A percentile compares a stretch with the other conserved stretches of the same genome.
Evolutionary conservation across 2,113 vertebrate genomes (phyloP).

Genomic region (Corythornis vintsioides): DNA sequence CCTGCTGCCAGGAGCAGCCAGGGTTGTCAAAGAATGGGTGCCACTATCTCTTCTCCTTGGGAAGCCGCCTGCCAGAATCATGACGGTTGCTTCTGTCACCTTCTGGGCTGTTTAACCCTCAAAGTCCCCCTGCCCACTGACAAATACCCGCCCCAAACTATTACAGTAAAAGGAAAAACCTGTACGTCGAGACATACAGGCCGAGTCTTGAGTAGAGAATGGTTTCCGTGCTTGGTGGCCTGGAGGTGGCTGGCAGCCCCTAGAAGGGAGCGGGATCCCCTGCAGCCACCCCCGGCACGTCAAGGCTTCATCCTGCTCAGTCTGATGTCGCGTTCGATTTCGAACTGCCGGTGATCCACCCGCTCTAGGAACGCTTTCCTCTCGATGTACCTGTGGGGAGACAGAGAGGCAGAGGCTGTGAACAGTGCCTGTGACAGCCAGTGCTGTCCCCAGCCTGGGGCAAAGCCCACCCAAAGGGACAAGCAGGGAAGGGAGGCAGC

Average conservation of each 20-base stretch:
- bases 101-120: not conserved
- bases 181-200: not conserved
- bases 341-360: slow-evolving; percentile 94
- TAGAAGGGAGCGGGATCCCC: not conserved
- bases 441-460: not conserved
- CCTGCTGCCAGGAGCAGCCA: not conserved
- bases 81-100: not conserved
- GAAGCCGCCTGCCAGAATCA: not conserved
- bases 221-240: not conserved
- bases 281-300: not conserved
- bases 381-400: slow-evolving; percentile 88
- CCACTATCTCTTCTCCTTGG: not conserved
- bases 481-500: not conserved
- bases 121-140: not conserved
- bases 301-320: slow-evolving; percentile 94
- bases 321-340: slow-evolving; percentile 88
- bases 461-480: rapidly evolving
- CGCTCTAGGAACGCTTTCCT: slow-evolving; percentile 95
- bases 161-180: slow-evolving; percentile 60
- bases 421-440: not conserved
- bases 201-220: slow-evolving; percentile 36
- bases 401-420: not conserved
- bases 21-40: not conserved
- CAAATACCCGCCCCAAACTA: slow-evolving; percentile 47
- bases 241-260: not conserved